A percentile compares a stretch with the other conserved stretches of the same genome.
Conservation (phyloP, 2,888 invertebrate species). For the Odontomyia ornata region DNA sequence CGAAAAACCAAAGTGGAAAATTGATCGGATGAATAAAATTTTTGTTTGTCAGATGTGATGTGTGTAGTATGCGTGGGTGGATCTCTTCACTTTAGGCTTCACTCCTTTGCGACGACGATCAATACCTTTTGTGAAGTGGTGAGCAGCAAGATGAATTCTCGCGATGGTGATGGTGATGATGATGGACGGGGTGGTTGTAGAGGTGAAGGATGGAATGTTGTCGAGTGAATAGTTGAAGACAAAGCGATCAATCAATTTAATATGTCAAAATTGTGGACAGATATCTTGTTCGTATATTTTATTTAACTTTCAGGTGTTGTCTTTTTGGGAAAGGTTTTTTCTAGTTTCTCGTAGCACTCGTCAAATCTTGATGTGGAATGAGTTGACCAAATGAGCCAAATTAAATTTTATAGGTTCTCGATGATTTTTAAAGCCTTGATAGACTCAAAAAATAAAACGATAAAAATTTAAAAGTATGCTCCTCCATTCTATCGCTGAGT, state of each 20-base stretch:
- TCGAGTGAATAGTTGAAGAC: constrained; percentile 40
- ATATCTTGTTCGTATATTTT: constrained; percentile 33
- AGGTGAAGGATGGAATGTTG: background rate
- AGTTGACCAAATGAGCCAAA: no score
- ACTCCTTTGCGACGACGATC: background rate
- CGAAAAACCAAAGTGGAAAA: constrained; percentile 37
- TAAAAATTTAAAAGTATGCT: no score
- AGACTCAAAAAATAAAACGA: no score
- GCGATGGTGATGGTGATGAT: background rate
- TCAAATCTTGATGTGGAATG: no score
- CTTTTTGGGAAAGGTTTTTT: no score
- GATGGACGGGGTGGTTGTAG: background rate
- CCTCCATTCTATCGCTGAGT: no score
- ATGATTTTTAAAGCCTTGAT: no score
- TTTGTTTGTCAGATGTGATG: background rate
- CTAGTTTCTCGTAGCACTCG: no score
- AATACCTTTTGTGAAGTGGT: no score
- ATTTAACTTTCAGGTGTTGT: background rate
- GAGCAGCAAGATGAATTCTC: no score
- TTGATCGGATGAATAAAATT: constrained; percentile 39
- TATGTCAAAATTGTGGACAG: constrained; percentile 45
- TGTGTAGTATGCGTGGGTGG: constrained; percentile 32
- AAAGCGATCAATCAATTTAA: constrained; percentile 50
- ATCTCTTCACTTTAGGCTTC: background rate
- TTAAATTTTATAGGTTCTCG: no score